Evolutionary conservation across 2,113 vertebrate species (phyloP).

Genomic region (Ploceus nigricollis): DNA sequence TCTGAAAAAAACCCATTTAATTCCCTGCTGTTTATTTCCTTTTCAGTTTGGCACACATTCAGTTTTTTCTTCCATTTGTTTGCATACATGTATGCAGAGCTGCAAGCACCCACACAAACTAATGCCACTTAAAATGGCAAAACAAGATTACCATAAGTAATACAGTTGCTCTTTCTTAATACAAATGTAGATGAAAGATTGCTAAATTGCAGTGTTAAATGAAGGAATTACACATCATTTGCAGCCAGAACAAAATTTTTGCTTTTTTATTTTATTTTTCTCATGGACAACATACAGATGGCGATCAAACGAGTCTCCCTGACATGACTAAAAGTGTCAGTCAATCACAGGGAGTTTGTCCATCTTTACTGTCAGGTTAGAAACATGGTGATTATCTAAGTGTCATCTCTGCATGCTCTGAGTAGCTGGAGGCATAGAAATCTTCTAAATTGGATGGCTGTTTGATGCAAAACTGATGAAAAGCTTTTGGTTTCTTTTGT

Average conservation of each 20-base stretch:
- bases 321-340: background rate
- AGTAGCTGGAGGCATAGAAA: background rate
- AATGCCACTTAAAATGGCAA: background rate
- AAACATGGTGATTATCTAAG: background rate
- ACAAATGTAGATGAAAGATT: background rate
- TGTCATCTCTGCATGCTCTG: background rate
- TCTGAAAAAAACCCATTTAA: background rate
- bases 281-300: background rate
- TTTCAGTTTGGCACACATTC: background rate
- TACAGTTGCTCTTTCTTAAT: background rate
- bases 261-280: background rate
- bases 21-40: slow-evolving; percentile 8
- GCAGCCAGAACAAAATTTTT: background rate
- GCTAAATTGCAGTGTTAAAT: background rate
- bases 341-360: background rate
- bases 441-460: background rate
- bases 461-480: background rate
- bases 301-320: background rate
- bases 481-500: background rate
- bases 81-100: background rate
- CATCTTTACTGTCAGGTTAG: background rate
- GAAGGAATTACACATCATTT: background rate
- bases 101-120: background rate
- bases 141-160: slow-evolving; percentile 2
- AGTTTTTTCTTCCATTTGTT: slow-evolving; percentile 7